A percentile compares a stretch with the other conserved stretches of the same genome.
Evolutionary conservation across 2,888 invertebrate genomes (phyloP).

Genomic region (Drosophila longiperda): DNA sequence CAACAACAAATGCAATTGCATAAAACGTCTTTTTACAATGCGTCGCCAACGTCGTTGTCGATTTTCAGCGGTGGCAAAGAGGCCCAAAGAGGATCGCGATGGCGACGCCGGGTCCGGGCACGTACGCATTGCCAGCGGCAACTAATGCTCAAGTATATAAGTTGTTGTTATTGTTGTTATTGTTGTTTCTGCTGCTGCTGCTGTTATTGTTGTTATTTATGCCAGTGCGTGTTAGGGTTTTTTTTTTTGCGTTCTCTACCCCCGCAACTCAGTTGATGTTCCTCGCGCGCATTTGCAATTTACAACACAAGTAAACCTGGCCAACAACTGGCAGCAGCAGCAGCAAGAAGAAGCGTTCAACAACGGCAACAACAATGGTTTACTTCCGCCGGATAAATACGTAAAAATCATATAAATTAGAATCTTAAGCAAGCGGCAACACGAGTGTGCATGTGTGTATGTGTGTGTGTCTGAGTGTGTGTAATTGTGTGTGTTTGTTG

Average conservation of each 20-base stretch:
- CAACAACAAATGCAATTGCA: conserved; percentile 61
- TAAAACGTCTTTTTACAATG: conserved; percentile 72
- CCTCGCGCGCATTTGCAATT: conserved; percentile 72
- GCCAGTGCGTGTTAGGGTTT: conserved; percentile 57
- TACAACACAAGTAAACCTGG: conserved; percentile 73
- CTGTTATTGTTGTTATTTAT: conserved; percentile 66
- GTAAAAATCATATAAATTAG: conserved; percentile 74
- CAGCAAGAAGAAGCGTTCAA: conserved; percentile 11
- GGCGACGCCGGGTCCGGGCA: conserved; percentile 77
- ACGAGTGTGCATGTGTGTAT: conserved; percentile 6
- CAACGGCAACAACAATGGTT: conserved; percentile 56
- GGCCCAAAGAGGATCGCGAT: conserved; percentile 50
- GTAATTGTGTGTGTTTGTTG: conserved; percentile 2
- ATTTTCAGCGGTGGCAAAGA: conserved; percentile 15
- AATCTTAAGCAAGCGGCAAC: conserved; percentile 40
- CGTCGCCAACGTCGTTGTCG: conserved; percentile 50
- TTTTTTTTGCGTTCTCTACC: conserved; percentile 30
- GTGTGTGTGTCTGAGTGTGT: conserved; percentile 1
- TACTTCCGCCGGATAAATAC: conserved; percentile 82
- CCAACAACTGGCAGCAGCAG: conserved; percentile 42
- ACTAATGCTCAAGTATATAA: conserved; percentile 70
- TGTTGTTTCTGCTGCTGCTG: conserved; percentile 34
- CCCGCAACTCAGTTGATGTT: background rate
- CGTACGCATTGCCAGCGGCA: conserved; percentile 62
- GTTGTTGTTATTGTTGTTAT: conserved; percentile 32